Evolutionary conservation across 2,113 vertebrate genomes (phyloP), one percentile per base, ranked within the genome.

Genomic region (Isurus oxyrinchus): DNA sequence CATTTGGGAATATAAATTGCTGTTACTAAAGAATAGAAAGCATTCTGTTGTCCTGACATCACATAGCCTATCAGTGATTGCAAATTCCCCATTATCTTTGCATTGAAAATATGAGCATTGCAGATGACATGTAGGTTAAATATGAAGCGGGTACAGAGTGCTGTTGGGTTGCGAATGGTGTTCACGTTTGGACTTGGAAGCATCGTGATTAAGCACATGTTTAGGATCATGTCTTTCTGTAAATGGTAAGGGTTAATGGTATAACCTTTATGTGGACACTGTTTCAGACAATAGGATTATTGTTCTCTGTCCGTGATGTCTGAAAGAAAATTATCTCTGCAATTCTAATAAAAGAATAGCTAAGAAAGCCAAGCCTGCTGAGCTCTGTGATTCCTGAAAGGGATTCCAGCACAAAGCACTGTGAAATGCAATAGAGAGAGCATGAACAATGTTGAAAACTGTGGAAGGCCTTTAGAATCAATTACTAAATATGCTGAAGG

Each of bases 291-390:
- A 72, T 72, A 67, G 66, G 94, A 59, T 69, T 25, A 53, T 55
- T 91, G 88, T 91, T 59, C 88, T 31, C 88, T 91, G 93, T 95
- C 66, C 55, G 49, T 53, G 67, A 55, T 95, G 44, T 72, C 66
- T 72, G 67, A 95, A 72, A 72, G 94, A 95, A 95, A 72, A 55
- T 72, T 95, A 55, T 95, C 94, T 95, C 44, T 31, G 25, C 67
- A 31, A 49, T 72, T 95, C 55, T 11, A 95, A 53, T 72, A 72
- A 95, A 72, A 72, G 94, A 72, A 55, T 27, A 27, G 44, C 31
- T 31, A 55, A 95, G 94, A 95, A 72, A 95, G 19, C 66, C 67
- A 72, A 72, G 44, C 67, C 16, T 31, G 66, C 44, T 19, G 94
- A 76, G 63, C 93, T 67, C 11, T 95, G 57, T 95, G 63, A 95